Percentiles rank a stretch among this genome's conserved stretches.
These are phyloP conservation scores for Stegastes partitus DNA, from an alignment of 2,113 vertebrate species.

Conservation along the genomic window DNA sequence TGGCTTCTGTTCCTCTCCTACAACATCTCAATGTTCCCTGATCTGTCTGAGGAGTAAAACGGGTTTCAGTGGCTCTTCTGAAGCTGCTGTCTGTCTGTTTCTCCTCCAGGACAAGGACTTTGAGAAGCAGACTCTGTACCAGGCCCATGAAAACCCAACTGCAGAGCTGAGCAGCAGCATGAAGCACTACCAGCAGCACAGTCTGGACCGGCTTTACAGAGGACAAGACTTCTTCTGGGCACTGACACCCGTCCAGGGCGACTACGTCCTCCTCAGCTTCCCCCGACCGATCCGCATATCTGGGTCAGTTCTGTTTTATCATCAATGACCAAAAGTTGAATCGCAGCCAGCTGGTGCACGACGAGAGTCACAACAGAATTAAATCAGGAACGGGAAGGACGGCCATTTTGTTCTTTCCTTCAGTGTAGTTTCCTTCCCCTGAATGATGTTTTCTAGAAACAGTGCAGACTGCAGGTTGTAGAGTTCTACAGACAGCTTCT, in stretches of 20 bases:
- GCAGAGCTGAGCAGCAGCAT: slow-evolving; percentile 91
- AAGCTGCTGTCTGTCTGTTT: neutral
- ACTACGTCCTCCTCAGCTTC: slow-evolving; percentile 86
- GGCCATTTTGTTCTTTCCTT: too few relatives aligned
- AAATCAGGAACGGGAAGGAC: too few relatives aligned
- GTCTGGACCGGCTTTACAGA: slow-evolving; percentile 90
- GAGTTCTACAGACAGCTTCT: too few relatives aligned
- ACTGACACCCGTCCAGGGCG: slow-evolving; percentile 86
- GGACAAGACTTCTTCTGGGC: slow-evolving; percentile 95
- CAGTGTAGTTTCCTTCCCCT: too few relatives aligned
- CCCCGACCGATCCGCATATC: slow-evolving; percentile 41
- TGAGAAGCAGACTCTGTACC: slow-evolving; percentile 87
- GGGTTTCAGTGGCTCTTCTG: neutral
- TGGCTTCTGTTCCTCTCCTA: too few relatives aligned
- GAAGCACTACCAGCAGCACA: slow-evolving; percentile 92
- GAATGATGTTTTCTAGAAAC: too few relatives aligned
- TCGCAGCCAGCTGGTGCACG: too few relatives aligned
- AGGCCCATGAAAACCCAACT: slow-evolving; percentile 89
- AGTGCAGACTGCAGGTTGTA: too few relatives aligned
- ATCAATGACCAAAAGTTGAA: too few relatives aligned
- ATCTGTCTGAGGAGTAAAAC: too few relatives aligned
- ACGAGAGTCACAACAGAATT: too few relatives aligned
- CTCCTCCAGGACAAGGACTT: slow-evolving; percentile 92
- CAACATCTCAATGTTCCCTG: too few relatives aligned
- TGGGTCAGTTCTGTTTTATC: slow-evolving; percentile 33